Percentiles rank a stretch among this genome's conserved stretches.
Evolutionary conservation across 2,888 invertebrate genomes (phyloP).

Genomic region (Lasius fuliginosus): DNA sequence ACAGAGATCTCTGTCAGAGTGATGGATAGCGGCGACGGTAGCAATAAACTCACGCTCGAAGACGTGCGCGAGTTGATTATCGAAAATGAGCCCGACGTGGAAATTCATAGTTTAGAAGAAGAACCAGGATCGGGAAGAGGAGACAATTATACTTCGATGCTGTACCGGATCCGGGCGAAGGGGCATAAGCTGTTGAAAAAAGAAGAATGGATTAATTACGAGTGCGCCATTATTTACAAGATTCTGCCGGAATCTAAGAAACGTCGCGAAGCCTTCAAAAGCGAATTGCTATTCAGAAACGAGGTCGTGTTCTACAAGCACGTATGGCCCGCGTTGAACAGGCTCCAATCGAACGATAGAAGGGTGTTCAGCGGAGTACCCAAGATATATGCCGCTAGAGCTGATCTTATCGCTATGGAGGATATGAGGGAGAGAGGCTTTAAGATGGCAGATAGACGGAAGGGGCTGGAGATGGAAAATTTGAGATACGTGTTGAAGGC

Average conservation of each 20-base stretch:
- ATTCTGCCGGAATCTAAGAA: slow-evolving; percentile 90
- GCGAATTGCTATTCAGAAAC: slow-evolving; percentile 90
- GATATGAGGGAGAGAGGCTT: slow-evolving; percentile 86
- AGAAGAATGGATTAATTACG: slow-evolving; percentile 88
- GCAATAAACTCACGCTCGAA: slow-evolving; percentile 75
- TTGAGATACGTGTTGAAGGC: slow-evolving; percentile 84
- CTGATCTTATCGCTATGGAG: slow-evolving; percentile 87
- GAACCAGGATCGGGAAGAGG: slow-evolving; percentile 91
- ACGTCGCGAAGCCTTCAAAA: slow-evolving; percentile 90
- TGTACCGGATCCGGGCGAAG: slow-evolving; percentile 89
- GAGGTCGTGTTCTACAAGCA: slow-evolving; percentile 91
- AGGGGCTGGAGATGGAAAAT: slow-evolving; percentile 83
- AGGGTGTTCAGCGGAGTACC: slow-evolving; percentile 82
- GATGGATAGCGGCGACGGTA: slow-evolving; percentile 59
- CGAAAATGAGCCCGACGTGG: slow-evolving; percentile 81
- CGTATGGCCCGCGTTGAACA: slow-evolving; percentile 90
- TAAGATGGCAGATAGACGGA: slow-evolving; percentile 85
- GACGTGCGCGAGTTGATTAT: slow-evolving; percentile 81
- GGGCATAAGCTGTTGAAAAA: slow-evolving; percentile 86
- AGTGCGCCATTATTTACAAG: slow-evolving; percentile 90
- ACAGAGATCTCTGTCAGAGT: not conserved
- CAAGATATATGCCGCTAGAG: slow-evolving; percentile 83
- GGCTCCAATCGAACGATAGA: slow-evolving; percentile 87
- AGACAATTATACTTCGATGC: slow-evolving; percentile 92
- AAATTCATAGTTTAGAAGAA: slow-evolving; percentile 86